phyloP scores from a whole-genome alignment of 2,797 vertebrate genomes.

The Vultur gryphus region DNA sequence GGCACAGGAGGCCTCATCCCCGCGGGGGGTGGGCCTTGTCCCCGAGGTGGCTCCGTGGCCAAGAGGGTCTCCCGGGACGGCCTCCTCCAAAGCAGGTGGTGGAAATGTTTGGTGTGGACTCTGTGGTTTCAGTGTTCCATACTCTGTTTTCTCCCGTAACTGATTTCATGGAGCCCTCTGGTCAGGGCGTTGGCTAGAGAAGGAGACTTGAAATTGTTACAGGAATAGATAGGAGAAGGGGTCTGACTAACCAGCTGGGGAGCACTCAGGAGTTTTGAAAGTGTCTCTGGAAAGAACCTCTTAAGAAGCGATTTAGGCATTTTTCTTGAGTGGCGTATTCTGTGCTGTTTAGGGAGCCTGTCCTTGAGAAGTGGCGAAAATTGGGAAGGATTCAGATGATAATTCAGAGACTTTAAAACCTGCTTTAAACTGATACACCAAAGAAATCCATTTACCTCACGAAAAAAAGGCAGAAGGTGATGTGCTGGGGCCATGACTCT shows the following conservation, averaged over 20 bases:
- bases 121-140: accelerated
- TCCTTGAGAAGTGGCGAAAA: background rate
- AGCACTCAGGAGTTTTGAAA: accelerated
- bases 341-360: background rate
- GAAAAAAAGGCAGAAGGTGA: background rate
- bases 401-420: background rate
- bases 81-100: background rate
- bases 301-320: accelerated
- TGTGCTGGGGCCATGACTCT: too few relatives aligned
- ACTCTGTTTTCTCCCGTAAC: accelerated
- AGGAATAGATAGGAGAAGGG: accelerated
- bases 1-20: background rate
- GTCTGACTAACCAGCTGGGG: accelerated
- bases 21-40: too few relatives aligned
- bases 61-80: accelerated
- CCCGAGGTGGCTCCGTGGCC: background rate
- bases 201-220: accelerated
- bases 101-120: accelerated
- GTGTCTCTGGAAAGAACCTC: background rate
- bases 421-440: background rate
- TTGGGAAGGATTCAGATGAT: background rate
- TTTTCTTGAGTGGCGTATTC: accelerated
- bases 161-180: background rate
- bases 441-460: background rate
- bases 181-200: background rate